Percentiles rank a stretch among this genome's conserved stretches.
Conservation (phyloP, 2,888 invertebrate genomes). For the Creontiades dilutus region DNA sequence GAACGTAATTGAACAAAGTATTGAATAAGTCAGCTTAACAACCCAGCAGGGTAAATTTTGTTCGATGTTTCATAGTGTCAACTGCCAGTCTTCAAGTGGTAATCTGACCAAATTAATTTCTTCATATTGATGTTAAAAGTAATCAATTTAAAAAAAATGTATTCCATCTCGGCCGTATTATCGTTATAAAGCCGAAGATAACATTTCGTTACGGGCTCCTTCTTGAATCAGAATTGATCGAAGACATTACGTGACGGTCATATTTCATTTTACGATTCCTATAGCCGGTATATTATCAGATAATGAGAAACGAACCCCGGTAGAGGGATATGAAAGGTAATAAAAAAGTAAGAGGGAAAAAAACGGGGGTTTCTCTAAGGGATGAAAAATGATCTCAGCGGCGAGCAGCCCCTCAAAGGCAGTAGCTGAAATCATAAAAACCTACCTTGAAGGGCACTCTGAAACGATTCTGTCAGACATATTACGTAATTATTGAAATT, state of each 20-base stretch:
- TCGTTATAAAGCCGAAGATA: neutral
- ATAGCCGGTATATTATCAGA: conserved; percentile 7
- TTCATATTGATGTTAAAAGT: neutral
- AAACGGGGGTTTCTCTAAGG: neutral
- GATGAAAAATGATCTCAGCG: conserved; percentile 26
- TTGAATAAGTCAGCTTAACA: too few species aligned
- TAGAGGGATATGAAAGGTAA: neutral
- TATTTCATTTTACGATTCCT: conserved; percentile 8
- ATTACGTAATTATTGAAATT: neutral
- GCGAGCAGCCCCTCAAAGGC: conserved; percentile 34
- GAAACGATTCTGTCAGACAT: neutral
- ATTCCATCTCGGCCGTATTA: neutral
- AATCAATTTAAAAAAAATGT: neutral
- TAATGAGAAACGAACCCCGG: conserved; percentile 4
- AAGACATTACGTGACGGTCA: conserved; percentile 23
- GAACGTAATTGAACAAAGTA: too few species aligned
- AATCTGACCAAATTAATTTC: neutral
- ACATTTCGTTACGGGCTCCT: neutral
- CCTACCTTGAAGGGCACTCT: neutral
- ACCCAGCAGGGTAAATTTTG: too few species aligned
- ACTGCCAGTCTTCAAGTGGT: too few species aligned
- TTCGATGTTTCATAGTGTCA: too few species aligned
- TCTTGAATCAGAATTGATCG: neutral
- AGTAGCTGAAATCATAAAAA: conserved; percentile 1
- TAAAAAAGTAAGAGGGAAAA: neutral